phyloP scores from a whole-genome alignment of 2,113 vertebrate species.

The Platycercus adscitus region DNA sequence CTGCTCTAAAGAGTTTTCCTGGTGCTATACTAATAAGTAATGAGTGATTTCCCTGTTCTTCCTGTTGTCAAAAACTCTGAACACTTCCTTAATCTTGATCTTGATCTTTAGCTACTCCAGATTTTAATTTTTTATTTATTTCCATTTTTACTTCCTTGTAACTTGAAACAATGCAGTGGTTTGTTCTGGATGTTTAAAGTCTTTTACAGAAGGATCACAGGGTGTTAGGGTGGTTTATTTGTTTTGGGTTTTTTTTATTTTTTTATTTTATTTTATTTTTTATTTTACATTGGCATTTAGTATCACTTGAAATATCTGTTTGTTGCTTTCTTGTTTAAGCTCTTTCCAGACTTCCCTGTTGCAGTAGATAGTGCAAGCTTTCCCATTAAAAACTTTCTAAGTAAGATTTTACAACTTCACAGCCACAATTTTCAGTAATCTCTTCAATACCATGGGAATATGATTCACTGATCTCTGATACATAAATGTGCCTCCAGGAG shows the following conservation, averaged over 20 bases:
- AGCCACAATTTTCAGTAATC: background rate
- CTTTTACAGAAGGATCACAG: background rate
- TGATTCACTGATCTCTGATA: background rate
- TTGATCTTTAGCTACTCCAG: background rate
- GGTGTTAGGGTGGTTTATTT: background rate
- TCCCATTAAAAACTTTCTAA: background rate
- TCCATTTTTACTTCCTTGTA: background rate
- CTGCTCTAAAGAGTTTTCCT: background rate
- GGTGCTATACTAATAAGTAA: accelerated
- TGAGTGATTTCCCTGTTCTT: background rate
- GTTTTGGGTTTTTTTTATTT: too few relatives aligned
- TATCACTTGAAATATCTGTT: background rate
- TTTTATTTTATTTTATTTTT: background rate
- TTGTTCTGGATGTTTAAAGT: background rate
- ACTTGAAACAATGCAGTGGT: background rate
- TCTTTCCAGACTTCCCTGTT: background rate
- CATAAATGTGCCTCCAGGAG: background rate
- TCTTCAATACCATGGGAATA: background rate
- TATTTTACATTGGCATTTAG: background rate
- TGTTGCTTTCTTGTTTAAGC: background rate
- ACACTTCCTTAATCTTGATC: background rate
- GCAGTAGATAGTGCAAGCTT: background rate
- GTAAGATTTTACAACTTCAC: background rate
- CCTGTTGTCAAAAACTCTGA: background rate
- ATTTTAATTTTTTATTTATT: background rate